These are phyloP conservation scores for Pluvianellus socialis DNA, from an alignment of 2,113 vertebrate genomes.

Conservation along the genomic window DNA sequence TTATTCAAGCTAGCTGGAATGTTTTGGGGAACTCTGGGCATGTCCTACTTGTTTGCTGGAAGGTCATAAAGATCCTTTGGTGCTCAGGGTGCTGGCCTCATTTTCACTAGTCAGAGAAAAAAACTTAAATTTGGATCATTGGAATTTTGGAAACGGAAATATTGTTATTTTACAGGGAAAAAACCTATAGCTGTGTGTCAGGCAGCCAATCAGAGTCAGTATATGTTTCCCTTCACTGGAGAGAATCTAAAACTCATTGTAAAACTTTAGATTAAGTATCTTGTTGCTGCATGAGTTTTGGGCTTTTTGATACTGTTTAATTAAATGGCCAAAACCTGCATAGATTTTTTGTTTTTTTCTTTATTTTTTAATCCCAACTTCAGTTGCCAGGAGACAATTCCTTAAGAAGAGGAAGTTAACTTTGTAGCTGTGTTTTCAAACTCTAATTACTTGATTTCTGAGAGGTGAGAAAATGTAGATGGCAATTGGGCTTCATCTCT, in stretches of 20 bases:
- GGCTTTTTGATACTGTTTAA: background rate
- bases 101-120: background rate
- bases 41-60: background rate
- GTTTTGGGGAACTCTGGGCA: background rate
- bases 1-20: background rate
- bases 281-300: background rate
- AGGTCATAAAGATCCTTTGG: background rate
- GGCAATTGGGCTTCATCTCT: background rate
- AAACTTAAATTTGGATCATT: background rate
- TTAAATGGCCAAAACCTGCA: background rate
- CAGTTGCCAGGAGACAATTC: background rate
- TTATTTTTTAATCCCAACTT: background rate
- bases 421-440: background rate
- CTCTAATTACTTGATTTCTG: background rate
- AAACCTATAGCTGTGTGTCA: background rate
- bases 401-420: background rate
- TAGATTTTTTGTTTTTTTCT: rapidly evolving
- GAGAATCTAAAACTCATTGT: background rate
- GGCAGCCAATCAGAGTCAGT: background rate
- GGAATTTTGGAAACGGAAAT: background rate
- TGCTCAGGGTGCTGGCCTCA: background rate
- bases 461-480: background rate
- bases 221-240: background rate
- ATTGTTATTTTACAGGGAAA: background rate
- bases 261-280: background rate